A percentile compares a stretch with the other conserved stretches of the same genome.
Conservation (phyloP, 2,888 invertebrate species). For the Cordilura impudica region DNA sequence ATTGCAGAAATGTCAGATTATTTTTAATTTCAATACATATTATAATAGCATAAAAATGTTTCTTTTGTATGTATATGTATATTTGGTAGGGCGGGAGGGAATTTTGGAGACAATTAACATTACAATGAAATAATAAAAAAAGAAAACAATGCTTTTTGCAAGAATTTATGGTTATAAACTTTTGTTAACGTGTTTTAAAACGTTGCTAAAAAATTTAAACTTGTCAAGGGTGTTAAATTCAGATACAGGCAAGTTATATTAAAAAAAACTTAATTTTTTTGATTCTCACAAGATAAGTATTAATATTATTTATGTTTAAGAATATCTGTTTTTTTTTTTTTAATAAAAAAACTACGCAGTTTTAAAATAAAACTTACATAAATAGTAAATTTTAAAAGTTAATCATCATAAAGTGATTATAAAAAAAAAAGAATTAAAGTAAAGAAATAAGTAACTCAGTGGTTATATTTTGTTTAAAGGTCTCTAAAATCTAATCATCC, state of each 20-base stretch:
- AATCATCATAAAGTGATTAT: slow-evolving; percentile 30
- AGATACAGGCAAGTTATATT: not conserved
- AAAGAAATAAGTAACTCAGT: slow-evolving; percentile 25
- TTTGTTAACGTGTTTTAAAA: not conserved
- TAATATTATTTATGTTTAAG: not conserved
- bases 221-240: not conserved
- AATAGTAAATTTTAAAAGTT: slow-evolving; percentile 6
- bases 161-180: not conserved
- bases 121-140: not conserved
- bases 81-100: slow-evolving; percentile 40
- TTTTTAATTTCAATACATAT: slow-evolving; percentile 27
- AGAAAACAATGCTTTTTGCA: not conserved
- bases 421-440: slow-evolving; percentile 25
- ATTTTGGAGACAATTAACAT: slow-evolving; percentile 1
- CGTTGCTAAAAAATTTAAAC: not conserved
- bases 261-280: not conserved
- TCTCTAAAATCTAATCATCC: slow-evolving; percentile 75
- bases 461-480: slow-evolving; percentile 14
- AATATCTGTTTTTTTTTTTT: slow-evolving; percentile 14
- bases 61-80: slow-evolving; percentile 21
- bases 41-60: slow-evolving; percentile 20
- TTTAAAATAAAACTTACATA: slow-evolving; percentile 34
- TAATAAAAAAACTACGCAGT: slow-evolving; percentile 28
- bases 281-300: not conserved
- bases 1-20: slow-evolving; percentile 38